Conservation (phyloP, 2,797 vertebrate species). For the Austrolebias charrua region DNA sequence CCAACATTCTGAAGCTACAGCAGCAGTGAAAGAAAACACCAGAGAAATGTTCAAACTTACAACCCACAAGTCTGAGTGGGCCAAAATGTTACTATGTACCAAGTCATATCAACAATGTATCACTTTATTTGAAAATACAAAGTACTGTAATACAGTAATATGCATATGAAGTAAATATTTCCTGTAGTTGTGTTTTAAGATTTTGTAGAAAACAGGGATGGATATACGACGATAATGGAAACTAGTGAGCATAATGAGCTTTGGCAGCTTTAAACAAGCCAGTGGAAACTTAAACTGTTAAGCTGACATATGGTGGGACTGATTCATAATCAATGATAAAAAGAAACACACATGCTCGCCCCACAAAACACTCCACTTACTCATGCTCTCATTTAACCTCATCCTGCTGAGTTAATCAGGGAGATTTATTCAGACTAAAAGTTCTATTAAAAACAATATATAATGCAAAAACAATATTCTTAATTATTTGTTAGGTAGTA, state of each 20-base stretch:
- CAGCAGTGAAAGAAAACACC: neutral
- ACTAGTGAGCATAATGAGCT: slow-evolving; percentile 45
- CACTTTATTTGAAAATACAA: neutral
- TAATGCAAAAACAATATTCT: too few species aligned
- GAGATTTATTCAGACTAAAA: too few species aligned
- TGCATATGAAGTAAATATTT: neutral
- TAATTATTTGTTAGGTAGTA: too few species aligned
- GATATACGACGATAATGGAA: neutral
- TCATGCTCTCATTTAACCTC: slow-evolving; percentile 1
- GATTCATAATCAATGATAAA: slow-evolving; percentile 82
- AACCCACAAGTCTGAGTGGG: neutral
- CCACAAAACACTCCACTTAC: slow-evolving; percentile 29
- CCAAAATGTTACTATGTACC: neutral
- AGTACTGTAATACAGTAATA: too few species aligned
- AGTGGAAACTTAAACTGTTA: slow-evolving; percentile 72
- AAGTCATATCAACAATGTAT: neutral
- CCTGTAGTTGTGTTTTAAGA: neutral
- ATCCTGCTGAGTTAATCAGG: neutral
- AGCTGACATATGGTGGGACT: slow-evolving; percentile 74
- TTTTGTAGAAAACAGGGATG: neutral
- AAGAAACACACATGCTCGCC: slow-evolving; percentile 60
- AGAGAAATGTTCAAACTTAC: neutral
- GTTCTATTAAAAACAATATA: too few species aligned
- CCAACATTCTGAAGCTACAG: neutral
- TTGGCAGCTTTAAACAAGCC: slow-evolving; percentile 72